Percentiles rank a stretch among this genome's conserved stretches.
Evolutionary conservation across 2,888 invertebrate species (phyloP).

Genomic region (Drosophila suboccidentalis): DNA sequence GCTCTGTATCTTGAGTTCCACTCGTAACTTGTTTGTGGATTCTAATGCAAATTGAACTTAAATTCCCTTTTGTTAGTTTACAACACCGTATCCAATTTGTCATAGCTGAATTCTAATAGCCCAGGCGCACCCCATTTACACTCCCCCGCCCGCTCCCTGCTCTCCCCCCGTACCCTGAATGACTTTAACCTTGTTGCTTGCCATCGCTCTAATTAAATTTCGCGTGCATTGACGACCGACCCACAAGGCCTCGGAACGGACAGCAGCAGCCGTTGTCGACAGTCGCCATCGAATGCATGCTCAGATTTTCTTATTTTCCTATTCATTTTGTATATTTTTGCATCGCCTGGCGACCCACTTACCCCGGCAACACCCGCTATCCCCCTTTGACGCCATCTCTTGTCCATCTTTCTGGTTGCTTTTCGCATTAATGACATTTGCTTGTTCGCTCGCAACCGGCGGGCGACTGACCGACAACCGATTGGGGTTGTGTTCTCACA

Average conservation of each 20-base stretch:
- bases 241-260: slow-evolving; percentile 45
- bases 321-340: slow-evolving; percentile 42
- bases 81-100: slow-evolving; percentile 28
- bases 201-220: slow-evolving; percentile 76
- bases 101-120: slow-evolving; percentile 31
- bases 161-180: slow-evolving; percentile 26
- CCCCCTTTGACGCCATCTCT: not conserved
- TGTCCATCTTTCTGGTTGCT: slow-evolving; percentile 16
- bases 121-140: slow-evolving; percentile 29
- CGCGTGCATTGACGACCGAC: slow-evolving; percentile 49
- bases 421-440: slow-evolving; percentile 71
- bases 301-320: slow-evolving; percentile 51
- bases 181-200: slow-evolving; percentile 83
- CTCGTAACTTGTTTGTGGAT: not conserved
- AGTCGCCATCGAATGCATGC: slow-evolving; percentile 29
- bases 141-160: not conserved
- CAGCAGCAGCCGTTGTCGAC: slow-evolving; percentile 20
- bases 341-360: slow-evolving; percentile 51
- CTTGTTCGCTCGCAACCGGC: slow-evolving; percentile 26
- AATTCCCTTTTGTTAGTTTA: slow-evolving; percentile 1
- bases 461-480: slow-evolving; percentile 41
- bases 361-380: slow-evolving; percentile 24
- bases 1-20: not conserved
- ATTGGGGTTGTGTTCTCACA: slow-evolving; percentile 21
- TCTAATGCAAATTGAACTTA: not conserved